Base-by-base conservation (phyloP, 1,140 invertebrate species). In the Drosophila navojoa region DNA sequence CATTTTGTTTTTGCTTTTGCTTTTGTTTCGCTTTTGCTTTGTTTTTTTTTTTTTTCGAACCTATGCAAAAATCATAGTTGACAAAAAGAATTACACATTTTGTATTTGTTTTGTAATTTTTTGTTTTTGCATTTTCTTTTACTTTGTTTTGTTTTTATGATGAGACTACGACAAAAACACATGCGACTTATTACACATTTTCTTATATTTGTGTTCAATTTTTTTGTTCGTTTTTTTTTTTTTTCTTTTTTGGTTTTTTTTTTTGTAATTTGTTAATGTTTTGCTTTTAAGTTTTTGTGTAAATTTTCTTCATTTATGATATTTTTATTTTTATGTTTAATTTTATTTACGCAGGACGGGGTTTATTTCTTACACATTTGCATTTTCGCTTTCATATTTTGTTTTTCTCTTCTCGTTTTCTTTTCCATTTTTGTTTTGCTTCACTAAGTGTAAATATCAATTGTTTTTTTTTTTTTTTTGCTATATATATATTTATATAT, bases 301-400 rank as follows among this genome's bases (percentile, higher is more conserved):
- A 86, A 79, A 84, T 89, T 77, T 81, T 38, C 35, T 79, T 86
- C 74, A 77, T 84, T 78, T 86, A 85, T 77, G 77, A 78, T 90
- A 81, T 82, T 79, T 77, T 80, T 89, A 71, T 71, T 69, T 72
- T 87, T 80, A 79, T 82, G 79, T 90, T 90, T 90, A 86, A 86
- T 90, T 86, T 90, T 85, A 86, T 90, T 91, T 91, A 91, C 90
- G 90, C 90, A 91, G 90, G 90, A 91, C 90, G 90, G 90, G 90
- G 90, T 91, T 91, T 91, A 90, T 91, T 91, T 90, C 90, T 91
- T 91, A 91, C 80, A 90, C 85, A 85, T 89, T 90, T 90, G 71
- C 89, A 81, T 89, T 85, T 70, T 90, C 71, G 71, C 71, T 57
- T 76, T 50, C 72, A 63, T 77, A 49, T 75, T 59, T 73, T 73